A percentile compares a stretch with the other conserved stretches of the same genome.
phyloP scores from a whole-genome alignment of 2,113 vertebrate species.

The Nymphicus hollandicus region DNA sequence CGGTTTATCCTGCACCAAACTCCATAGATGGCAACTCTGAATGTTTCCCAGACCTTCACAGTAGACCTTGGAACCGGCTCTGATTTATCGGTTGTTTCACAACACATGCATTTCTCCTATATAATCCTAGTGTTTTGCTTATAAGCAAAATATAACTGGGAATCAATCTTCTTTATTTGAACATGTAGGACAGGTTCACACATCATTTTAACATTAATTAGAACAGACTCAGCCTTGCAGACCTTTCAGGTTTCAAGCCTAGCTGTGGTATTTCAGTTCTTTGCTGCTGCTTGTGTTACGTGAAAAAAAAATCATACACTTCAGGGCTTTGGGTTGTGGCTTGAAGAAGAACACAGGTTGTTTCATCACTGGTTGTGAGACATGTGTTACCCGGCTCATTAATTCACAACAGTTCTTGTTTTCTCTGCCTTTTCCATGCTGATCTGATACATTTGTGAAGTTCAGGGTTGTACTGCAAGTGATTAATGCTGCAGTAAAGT shows the following conservation, averaged over 20 bases:
- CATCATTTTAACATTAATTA: conserved; percentile 54
- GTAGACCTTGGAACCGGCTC: conserved; percentile 53
- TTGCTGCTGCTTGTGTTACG: background rate
- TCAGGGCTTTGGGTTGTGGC: background rate
- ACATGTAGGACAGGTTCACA: conserved; percentile 41
- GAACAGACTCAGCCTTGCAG: background rate
- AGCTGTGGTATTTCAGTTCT: background rate
- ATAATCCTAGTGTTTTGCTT: conserved; percentile 45
- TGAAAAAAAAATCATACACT: background rate
- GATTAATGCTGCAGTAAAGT: conserved; percentile 55
- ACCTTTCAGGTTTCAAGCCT: conserved; percentile 5
- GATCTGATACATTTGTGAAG: conserved; percentile 45
- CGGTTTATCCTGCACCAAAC: background rate
- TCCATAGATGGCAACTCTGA: conserved; percentile 13
- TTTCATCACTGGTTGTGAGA: conserved; percentile 50
- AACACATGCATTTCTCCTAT: conserved; percentile 16
- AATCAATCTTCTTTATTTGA: conserved; percentile 66
- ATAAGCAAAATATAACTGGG: background rate
- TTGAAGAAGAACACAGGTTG: conserved; percentile 55
- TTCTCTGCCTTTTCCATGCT: conserved; percentile 56
- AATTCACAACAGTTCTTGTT: conserved; percentile 60
- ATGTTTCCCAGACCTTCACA: conserved; percentile 57
- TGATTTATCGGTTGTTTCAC: conserved; percentile 46
- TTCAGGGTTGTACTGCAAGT: conserved; percentile 42
- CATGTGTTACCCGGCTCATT: conserved; percentile 58